Evolutionary conservation across 2,797 vertebrate genomes (phyloP).

Genomic region (Anguilla obscura): DNA sequence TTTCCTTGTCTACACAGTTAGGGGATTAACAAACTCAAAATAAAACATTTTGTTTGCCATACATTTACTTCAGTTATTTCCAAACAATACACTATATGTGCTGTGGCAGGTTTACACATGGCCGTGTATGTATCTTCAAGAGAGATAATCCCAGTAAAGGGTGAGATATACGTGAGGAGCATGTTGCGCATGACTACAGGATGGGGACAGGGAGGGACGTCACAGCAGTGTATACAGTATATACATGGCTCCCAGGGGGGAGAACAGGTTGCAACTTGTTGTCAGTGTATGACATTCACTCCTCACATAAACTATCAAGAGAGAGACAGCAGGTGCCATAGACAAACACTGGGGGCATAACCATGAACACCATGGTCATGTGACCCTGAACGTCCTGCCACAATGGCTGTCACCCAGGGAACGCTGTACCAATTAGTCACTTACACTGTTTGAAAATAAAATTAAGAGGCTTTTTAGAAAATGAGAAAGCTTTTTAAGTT

Average conservation of each 20-base stretch:
- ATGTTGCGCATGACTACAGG: neutral
- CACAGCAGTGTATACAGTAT: neutral
- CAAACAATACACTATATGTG: neutral
- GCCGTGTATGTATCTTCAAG: neutral
- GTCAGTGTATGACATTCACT: neutral
- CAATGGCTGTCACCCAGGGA: neutral
- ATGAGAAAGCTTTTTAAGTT: neutral
- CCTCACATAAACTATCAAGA: neutral
- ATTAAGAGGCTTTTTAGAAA: neutral
- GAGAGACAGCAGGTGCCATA: neutral
- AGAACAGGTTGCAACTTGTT: constrained; percentile 21
- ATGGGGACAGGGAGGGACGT: neutral
- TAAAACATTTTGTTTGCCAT: neutral
- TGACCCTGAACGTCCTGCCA: constrained; percentile 2
- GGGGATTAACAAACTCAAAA: neutral
- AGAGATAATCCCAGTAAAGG: neutral
- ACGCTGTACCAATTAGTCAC: neutral
- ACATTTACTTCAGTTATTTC: neutral
- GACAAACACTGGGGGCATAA: neutral
- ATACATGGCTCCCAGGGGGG: neutral
- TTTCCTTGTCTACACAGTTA: neutral
- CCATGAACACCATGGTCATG: neutral
- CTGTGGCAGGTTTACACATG: neutral
- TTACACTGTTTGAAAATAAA: neutral
- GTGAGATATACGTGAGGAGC: neutral